phyloP scores from a whole-genome alignment of 1,140 invertebrate genomes.

The Neodiprion pinetum region DNA sequence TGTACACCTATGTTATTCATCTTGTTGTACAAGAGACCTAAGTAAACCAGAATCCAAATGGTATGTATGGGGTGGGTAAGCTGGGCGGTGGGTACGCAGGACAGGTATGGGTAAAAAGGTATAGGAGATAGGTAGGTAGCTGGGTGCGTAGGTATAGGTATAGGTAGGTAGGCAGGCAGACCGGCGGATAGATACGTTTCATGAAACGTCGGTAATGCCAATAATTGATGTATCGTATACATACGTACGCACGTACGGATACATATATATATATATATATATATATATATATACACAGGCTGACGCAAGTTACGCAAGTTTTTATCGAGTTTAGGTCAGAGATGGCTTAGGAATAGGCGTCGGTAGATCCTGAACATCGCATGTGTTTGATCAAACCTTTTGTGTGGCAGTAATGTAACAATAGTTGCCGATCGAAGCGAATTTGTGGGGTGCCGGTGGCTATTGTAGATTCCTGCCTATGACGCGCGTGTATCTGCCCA shows the following conservation, averaged over 20 bases:
- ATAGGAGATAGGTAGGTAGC: neutral
- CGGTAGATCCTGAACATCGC: neutral
- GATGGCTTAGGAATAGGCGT: neutral
- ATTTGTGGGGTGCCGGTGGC: neutral
- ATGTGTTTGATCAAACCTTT: constrained; percentile 12
- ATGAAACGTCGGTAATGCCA: neutral
- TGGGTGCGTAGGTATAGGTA: neutral
- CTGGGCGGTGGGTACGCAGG: neutral
- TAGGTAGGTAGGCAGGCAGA: neutral
- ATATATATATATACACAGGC: neutral
- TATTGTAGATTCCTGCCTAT: neutral
- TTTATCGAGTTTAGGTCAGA: neutral
- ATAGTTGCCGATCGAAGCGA: constrained; percentile 9
- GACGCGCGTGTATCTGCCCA: neutral
- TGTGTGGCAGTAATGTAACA: constrained; percentile 12
- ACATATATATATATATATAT: too few relatives aligned
- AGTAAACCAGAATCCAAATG: neutral
- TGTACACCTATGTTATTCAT: neutral
- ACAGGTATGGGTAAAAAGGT: neutral
- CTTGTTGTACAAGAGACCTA: neutral
- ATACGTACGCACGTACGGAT: neutral
- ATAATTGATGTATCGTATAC: neutral
- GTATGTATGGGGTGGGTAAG: neutral
- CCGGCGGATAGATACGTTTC: neutral
- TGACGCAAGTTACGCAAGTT: neutral